phyloP scores from a whole-genome alignment of 92 coral and sea anemone genomes.

The Nematostella vectensis region DNA sequence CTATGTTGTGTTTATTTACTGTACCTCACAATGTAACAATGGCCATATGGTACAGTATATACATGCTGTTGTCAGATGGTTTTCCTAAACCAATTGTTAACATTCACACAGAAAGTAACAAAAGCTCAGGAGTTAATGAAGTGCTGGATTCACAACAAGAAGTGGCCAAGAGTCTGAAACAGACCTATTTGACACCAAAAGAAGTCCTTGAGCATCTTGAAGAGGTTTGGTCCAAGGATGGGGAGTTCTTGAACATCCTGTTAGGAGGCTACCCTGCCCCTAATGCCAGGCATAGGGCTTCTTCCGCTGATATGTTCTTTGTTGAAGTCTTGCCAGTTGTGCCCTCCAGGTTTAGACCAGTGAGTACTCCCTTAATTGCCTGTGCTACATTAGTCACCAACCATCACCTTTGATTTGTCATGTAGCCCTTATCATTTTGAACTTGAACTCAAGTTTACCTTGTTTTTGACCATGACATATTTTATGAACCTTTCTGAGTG shows the following conservation, averaged over 20 bases:
- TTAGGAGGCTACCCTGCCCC: slow-evolving; percentile 87
- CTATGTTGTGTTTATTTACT: too few relatives aligned
- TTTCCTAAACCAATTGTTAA: too few relatives aligned
- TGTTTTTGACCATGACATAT: too few relatives aligned
- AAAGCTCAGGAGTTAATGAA: slow-evolving; percentile 1
- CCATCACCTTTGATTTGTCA: not conserved
- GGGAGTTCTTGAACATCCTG: slow-evolving; percentile 52
- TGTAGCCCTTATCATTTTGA: not conserved
- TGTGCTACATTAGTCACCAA: not conserved
- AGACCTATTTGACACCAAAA: slow-evolving; percentile 58
- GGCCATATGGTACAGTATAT: too few relatives aligned
- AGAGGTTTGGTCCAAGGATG: slow-evolving; percentile 70
- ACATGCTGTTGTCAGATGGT: too few relatives aligned
- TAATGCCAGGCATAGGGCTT: slow-evolving; percentile 52
- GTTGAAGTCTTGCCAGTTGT: slow-evolving; percentile 82
- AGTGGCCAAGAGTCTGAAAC: slow-evolving; percentile 48
- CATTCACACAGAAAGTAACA: too few relatives aligned
- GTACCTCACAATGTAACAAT: too few relatives aligned
- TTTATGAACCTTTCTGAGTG: too few relatives aligned
- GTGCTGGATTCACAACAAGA: slow-evolving; percentile 23
- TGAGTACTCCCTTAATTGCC: slow-evolving; percentile 41
- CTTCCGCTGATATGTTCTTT: slow-evolving; percentile 79
- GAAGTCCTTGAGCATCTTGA: slow-evolving; percentile 72
- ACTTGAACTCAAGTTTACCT: not conserved
- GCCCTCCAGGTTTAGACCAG: slow-evolving; percentile 97